These are phyloP conservation scores for Laodelphax striatellus DNA, from an alignment of 1,140 invertebrate species.

Conservation along the genomic window DNA sequence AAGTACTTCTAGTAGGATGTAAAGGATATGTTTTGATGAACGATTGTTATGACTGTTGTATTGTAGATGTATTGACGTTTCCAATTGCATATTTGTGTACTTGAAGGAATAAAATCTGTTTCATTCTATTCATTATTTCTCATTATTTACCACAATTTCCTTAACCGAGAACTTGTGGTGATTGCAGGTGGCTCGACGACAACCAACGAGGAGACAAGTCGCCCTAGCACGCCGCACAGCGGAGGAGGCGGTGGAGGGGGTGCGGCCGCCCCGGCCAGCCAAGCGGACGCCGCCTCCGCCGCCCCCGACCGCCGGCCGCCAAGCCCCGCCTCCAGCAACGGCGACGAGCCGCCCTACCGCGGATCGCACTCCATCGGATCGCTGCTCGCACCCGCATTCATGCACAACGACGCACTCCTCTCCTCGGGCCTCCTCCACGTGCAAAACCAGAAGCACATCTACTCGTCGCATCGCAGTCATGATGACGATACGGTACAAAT, in stretches of 20 bases:
- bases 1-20: no score
- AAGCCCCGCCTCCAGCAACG: constrained; percentile 16
- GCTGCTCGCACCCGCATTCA: constrained; percentile 29
- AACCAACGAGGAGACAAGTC: constrained; percentile 48
- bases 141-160: no score
- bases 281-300: constrained; percentile 24
- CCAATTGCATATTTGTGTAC: no score
- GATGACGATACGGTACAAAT: background rate
- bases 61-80: no score
- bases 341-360: constrained; percentile 9
- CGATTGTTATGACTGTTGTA: no score
- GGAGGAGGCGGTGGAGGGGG: constrained; percentile 28
- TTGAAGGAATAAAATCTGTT: no score
- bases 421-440: background rate
- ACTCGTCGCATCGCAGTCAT: background rate
- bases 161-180: no score
- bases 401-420: constrained; percentile 27
- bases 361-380: constrained; percentile 11
- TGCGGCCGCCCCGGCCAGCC: constrained; percentile 26
- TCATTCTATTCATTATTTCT: no score
- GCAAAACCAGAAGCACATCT: constrained; percentile 2
- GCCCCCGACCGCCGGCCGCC: constrained; percentile 9
- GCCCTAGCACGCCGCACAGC: constrained; percentile 42
- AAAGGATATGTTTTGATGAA: no score
- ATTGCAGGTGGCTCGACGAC: constrained; percentile 51